phyloP scores from a whole-genome alignment of 2,113 vertebrate genomes.

The Catagonus wagneri region DNA sequence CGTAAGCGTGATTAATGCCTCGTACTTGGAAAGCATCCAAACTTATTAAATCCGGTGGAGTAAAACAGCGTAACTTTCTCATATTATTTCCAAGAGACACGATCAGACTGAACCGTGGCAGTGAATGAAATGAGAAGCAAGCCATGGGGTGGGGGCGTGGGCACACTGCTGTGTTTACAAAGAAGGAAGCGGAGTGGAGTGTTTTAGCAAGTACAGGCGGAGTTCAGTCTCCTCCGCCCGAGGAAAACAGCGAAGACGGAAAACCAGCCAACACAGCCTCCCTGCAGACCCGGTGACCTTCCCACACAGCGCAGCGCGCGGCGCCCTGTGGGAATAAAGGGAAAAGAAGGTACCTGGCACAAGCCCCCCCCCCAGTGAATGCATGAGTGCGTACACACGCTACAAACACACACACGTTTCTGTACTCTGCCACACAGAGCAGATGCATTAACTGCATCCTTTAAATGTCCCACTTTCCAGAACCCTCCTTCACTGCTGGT shows the following conservation, averaged over 20 bases:
- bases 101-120: constrained; percentile 67
- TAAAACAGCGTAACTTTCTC: constrained; percentile 85
- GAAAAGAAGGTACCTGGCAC: not conserved
- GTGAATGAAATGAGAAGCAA: constrained; percentile 77
- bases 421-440: too few species aligned
- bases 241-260: not conserved
- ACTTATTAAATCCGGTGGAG: constrained; percentile 88
- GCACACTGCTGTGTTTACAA: constrained; percentile 63
- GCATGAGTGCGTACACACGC: rapidly evolving
- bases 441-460: not conserved
- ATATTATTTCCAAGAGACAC: constrained; percentile 84
- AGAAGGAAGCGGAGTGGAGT: not conserved
- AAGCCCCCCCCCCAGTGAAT: not conserved
- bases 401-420: too few species aligned
- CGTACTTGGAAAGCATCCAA: constrained; percentile 85
- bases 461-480: not conserved
- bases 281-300: rapidly evolving
- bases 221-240: not conserved
- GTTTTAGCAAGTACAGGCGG: not conserved
- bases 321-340: rapidly evolving
- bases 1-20: constrained; percentile 88
- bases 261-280: not conserved
- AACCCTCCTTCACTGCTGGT: too few species aligned
- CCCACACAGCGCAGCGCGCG: rapidly evolving
- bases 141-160: constrained; percentile 58